Conservation (phyloP, 2,113 vertebrate species). For the Stictonetta naevosa region DNA sequence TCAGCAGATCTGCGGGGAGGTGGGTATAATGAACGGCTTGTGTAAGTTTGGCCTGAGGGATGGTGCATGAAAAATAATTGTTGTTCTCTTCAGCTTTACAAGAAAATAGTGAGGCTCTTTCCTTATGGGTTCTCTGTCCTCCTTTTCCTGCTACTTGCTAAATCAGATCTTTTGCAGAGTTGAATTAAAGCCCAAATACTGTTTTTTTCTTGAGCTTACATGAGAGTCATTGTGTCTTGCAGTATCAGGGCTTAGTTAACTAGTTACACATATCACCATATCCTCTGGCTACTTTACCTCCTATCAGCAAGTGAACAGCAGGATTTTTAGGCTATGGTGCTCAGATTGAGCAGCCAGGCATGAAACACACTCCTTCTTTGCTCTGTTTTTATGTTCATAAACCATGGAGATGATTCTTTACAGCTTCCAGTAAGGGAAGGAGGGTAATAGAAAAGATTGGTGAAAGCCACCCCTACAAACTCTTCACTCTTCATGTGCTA, state of each 20-base stretch:
- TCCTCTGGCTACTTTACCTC: neutral
- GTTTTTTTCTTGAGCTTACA: neutral
- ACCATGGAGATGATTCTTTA: neutral
- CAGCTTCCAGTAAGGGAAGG: neutral
- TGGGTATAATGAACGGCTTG: conserved; percentile 68
- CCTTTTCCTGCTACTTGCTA: neutral
- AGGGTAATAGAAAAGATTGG: neutral
- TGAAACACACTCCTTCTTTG: neutral
- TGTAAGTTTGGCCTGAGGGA: neutral
- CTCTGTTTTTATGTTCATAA: neutral
- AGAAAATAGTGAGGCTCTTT: neutral
- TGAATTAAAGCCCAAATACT: neutral
- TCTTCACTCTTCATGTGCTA: neutral
- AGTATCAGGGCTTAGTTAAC: neutral
- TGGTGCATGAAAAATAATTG: neutral
- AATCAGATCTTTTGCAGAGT: neutral
- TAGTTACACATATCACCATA: neutral
- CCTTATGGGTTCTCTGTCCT: neutral
- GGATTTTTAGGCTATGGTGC: neutral
- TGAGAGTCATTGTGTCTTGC: neutral
- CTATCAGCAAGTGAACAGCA: neutral
- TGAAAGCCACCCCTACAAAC: neutral
- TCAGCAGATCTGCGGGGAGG: conserved; percentile 97
- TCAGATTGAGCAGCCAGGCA: neutral
- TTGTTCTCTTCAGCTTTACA: neutral